These are phyloP conservation scores for Nycteola revayana DNA, from an alignment of 2,888 invertebrate species.

Conservation along the genomic window DNA sequence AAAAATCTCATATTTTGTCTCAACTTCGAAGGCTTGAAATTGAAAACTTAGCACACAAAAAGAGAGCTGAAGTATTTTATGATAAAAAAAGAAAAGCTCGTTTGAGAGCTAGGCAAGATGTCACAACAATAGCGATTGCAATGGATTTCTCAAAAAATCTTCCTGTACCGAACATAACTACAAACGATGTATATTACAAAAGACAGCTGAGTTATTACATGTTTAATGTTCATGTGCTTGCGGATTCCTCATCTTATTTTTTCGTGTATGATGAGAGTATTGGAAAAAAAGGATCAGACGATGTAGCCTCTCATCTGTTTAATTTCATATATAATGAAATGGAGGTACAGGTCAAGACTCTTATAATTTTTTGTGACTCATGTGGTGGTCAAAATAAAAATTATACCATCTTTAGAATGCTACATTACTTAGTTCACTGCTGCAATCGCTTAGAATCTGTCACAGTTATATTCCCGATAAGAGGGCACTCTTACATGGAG, in stretches of 20 bases:
- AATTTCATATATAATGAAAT: slow-evolving; percentile 10
- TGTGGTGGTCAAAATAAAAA: too few relatives aligned
- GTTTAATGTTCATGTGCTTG: slow-evolving; percentile 4
- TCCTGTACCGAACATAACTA: slow-evolving; percentile 4
- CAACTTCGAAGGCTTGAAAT: too few relatives aligned
- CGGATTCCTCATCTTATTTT: slow-evolving; percentile 1
- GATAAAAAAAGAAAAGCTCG: too few relatives aligned
- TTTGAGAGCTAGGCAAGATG: too few relatives aligned
- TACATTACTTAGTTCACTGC: too few relatives aligned
- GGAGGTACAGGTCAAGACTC: too few relatives aligned
- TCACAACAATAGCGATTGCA: not conserved
- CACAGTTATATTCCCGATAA: slow-evolving; percentile 27
- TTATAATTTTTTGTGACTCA: slow-evolving; percentile 10
- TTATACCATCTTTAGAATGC: too few relatives aligned
- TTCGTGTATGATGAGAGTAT: slow-evolving; percentile 2
- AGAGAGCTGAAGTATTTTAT: too few relatives aligned
- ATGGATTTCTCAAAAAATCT: slow-evolving; percentile 9
- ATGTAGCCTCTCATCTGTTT: slow-evolving; percentile 5
- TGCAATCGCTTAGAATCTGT: too few relatives aligned
- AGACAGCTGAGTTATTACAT: slow-evolving; percentile 5
- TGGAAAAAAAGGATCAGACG: slow-evolving; percentile 6
- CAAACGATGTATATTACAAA: slow-evolving; percentile 9
- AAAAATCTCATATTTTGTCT: too few relatives aligned
- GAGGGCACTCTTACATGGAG: slow-evolving; percentile 29
- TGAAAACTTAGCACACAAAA: too few relatives aligned